Percentiles rank a stretch among this genome's conserved stretches.
These are phyloP conservation scores for Leptothorax acervorum DNA, from an alignment of 2,888 invertebrate genomes.

Conservation along the genomic window DNA sequence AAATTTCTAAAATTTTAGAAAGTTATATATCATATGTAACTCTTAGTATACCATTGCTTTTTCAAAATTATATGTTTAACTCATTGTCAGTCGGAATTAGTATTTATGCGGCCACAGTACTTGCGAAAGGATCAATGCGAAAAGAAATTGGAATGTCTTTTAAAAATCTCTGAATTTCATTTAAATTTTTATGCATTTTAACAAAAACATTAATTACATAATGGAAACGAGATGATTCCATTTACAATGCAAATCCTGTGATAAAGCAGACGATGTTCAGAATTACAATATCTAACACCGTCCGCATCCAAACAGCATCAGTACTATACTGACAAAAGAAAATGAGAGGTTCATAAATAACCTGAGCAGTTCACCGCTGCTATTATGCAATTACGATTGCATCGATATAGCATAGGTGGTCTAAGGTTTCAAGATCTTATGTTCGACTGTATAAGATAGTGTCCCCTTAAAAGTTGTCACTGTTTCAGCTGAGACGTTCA, in stretches of 20 bases:
- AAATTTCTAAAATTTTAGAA: neutral
- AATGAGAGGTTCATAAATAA: constrained; percentile 81
- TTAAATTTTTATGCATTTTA: neutral
- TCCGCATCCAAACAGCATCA: constrained; percentile 75
- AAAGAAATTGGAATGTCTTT: neutral
- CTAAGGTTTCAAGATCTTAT: constrained; percentile 74
- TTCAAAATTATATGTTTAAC: neutral
- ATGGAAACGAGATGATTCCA: constrained; percentile 8
- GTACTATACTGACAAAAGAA: constrained; percentile 80
- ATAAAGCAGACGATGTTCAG: neutral
- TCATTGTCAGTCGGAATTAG: neutral
- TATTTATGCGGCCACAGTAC: neutral
- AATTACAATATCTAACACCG: constrained; percentile 34
- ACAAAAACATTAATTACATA: constrained; percentile 18
- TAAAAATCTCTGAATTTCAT: neutral
- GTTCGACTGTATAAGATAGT: constrained; percentile 68
- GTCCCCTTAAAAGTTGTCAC: constrained; percentile 74
- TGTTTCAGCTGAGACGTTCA: constrained; percentile 63
- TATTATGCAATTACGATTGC: constrained; percentile 84
- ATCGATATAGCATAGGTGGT: constrained; percentile 82
- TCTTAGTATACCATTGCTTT: neutral
- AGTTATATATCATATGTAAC: neutral
- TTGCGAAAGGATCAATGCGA: neutral
- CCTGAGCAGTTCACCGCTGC: constrained; percentile 80
- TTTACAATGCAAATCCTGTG: constrained; percentile 4